A percentile compares a stretch with the other conserved stretches of the same genome.
Evolutionary conservation across 2,888 invertebrate species (phyloP).

Genomic region (Tortrix viridana): DNA sequence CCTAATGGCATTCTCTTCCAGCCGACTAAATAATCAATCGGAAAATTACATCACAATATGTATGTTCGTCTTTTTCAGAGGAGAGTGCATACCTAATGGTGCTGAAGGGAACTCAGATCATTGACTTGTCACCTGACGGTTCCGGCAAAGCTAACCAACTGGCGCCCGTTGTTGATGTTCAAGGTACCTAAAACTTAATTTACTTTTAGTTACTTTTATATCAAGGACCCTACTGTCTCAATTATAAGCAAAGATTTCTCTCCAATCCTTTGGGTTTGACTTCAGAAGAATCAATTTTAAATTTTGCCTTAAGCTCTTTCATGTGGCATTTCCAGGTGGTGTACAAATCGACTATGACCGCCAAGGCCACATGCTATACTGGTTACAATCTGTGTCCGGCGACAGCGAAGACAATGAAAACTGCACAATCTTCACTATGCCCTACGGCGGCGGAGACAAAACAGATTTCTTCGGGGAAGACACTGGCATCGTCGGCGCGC

Average conservation of each 20-base stretch:
- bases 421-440: slow-evolving; percentile 93
- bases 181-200: slow-evolving; percentile 55
- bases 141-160: slow-evolving; percentile 91
- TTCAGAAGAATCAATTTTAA: too few relatives aligned
- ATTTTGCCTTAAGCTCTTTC: too few relatives aligned
- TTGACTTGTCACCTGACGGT: slow-evolving; percentile 91
- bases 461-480: slow-evolving; percentile 90
- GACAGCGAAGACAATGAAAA: slow-evolving; percentile 91
- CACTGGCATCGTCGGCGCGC: slow-evolving; percentile 94
- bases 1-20: too few relatives aligned
- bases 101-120: slow-evolving; percentile 94
- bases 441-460: slow-evolving; percentile 92
- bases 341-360: slow-evolving; percentile 96
- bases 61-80: slow-evolving; percentile 77
- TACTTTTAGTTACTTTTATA: background rate
- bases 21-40: too few relatives aligned
- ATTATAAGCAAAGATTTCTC: too few relatives aligned
- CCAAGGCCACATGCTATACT: slow-evolving; percentile 92
- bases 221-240: too few relatives aligned
- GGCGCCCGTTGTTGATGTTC: slow-evolving; percentile 93
- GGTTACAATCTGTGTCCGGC: slow-evolving; percentile 89
- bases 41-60: too few relatives aligned
- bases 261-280: too few relatives aligned
- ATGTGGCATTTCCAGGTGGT: slow-evolving; percentile 82
- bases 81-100: slow-evolving; percentile 95